Conservation (phyloP, 2,797 vertebrate species). For the Tauraco hartlaubi region DNA sequence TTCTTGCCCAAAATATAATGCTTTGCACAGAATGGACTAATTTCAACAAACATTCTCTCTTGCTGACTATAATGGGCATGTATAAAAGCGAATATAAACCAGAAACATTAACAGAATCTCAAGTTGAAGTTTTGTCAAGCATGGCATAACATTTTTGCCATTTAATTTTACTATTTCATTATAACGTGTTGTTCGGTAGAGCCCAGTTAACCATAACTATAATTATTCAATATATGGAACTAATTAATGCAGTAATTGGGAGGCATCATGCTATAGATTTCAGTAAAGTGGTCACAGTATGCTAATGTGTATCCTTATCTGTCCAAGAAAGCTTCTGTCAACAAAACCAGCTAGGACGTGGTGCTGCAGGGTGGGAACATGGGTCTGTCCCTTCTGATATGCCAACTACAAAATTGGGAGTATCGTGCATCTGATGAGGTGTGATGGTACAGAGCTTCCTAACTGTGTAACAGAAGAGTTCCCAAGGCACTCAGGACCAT, state of each 20-base stretch:
- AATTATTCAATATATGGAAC: neutral
- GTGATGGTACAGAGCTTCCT: neutral
- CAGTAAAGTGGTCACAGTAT: neutral
- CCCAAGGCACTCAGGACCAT: neutral
- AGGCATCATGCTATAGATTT: neutral
- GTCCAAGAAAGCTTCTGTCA: neutral
- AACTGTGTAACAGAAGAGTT: neutral
- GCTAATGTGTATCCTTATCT: neutral
- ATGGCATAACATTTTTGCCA: constrained; percentile 26
- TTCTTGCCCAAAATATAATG: neutral
- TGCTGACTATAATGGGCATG: neutral
- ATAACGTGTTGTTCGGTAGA: constrained; percentile 10
- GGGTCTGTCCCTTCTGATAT: neutral
- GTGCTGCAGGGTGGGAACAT: neutral
- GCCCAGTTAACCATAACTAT: constrained; percentile 13
- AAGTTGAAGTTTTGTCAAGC: constrained; percentile 28
- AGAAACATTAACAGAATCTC: neutral
- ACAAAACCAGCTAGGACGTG: neutral
- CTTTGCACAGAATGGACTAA: neutral
- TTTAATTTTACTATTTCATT: constrained; percentile 56
- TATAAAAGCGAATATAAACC: constrained; percentile 27
- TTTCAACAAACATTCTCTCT: neutral
- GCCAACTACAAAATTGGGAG: neutral
- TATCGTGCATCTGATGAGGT: neutral
- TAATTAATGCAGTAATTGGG: neutral